A percentile compares a stretch with the other conserved stretches of the same genome.
These are phyloP conservation scores for Lamellibrachia luymesi DNA, from an alignment of 1,140 invertebrate genomes.

Conservation along the genomic window DNA sequence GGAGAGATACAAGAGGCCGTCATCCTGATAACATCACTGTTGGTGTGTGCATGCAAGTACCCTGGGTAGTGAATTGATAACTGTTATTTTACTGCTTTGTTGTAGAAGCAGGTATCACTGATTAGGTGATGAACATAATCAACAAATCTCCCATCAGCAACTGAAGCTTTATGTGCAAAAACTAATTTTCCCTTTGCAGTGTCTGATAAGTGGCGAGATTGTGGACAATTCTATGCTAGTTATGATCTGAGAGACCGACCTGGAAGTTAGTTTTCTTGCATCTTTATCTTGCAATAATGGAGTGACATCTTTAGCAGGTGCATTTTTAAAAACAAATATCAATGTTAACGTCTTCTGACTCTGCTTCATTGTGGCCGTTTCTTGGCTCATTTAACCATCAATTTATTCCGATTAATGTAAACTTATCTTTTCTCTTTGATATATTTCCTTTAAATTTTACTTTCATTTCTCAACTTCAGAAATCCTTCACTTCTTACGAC, in stretches of 20 bases:
- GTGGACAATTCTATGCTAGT: not conserved
- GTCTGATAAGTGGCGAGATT: not conserved
- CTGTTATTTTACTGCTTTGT: not conserved
- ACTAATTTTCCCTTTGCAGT: not conserved
- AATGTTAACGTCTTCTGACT: no score
- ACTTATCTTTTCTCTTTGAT: no score
- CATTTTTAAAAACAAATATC: not conserved
- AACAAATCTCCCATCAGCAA: not conserved
- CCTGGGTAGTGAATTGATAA: not conserved
- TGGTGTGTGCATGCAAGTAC: not conserved
- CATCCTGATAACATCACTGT: no score
- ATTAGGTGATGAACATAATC: not conserved
- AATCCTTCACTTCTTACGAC: no score
- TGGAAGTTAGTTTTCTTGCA: not conserved
- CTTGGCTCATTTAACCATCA: no score
- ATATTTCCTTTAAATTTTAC: no score
- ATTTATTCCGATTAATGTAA: no score
- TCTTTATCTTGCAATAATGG: not conserved
- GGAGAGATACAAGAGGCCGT: no score
- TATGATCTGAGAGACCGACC: not conserved
- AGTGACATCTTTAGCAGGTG: not conserved
- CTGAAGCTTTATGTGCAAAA: not conserved
- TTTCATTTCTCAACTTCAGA: no score
- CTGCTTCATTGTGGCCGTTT: no score
- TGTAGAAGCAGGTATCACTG: not conserved